Evolutionary conservation across 2,113 vertebrate genomes (phyloP).

Genomic region (Ursus arctos): DNA sequence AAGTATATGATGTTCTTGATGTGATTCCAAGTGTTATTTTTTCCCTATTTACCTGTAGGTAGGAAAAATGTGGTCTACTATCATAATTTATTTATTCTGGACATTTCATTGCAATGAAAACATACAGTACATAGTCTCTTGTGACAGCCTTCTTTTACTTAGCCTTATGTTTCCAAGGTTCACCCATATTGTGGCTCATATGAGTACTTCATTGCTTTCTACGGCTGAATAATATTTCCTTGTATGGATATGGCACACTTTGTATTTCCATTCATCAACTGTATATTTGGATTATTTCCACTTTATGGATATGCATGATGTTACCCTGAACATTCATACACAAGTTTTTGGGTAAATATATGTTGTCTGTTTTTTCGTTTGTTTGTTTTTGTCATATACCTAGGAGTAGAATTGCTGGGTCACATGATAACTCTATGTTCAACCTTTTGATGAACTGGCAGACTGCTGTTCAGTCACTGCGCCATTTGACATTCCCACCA

Average conservation of each 20-base stretch:
- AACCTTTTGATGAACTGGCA: background rate
- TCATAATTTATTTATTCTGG: background rate
- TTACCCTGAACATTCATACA: background rate
- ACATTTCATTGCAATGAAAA: background rate
- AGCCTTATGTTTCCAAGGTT: background rate
- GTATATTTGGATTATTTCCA: background rate
- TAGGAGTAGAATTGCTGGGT: background rate
- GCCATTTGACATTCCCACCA: background rate
- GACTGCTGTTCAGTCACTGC: background rate
- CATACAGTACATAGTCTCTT: background rate
- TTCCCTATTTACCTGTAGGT: background rate
- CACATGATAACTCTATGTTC: background rate
- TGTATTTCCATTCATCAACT: background rate
- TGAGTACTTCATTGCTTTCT: background rate
- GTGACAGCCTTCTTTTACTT: background rate
- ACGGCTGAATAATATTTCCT: background rate
- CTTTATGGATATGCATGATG: background rate
- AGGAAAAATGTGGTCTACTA: background rate
- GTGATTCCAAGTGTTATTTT: background rate
- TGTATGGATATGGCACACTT: background rate
- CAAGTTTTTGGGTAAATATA: background rate
- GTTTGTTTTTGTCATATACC: background rate
- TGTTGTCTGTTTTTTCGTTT: background rate
- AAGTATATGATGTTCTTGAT: background rate
- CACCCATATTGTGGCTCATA: background rate